These are phyloP conservation scores for Malacoctenus gilli DNA, from an alignment of 2,797 vertebrate genomes.

Conservation along the genomic window DNA sequence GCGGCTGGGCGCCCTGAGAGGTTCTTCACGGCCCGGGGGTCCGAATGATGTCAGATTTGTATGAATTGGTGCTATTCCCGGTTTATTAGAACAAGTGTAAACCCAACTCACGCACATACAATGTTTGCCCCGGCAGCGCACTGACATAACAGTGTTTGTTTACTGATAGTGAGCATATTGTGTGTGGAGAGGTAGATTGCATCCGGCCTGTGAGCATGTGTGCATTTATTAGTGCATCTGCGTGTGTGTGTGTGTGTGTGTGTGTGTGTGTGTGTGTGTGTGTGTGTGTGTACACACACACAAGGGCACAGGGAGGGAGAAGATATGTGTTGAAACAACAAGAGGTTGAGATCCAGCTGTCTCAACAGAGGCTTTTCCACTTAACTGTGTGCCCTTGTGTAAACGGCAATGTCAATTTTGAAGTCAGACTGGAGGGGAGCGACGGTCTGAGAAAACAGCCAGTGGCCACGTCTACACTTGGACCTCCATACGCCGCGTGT, in stretches of 20 bases:
- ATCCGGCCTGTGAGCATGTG: slow-evolving; percentile 24
- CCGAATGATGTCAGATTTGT: slow-evolving; percentile 65
- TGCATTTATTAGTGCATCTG: slow-evolving; percentile 26
- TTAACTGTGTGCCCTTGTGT: slow-evolving; percentile 78
- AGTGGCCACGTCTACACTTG: slow-evolving; percentile 74
- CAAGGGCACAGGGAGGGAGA: slow-evolving; percentile 41
- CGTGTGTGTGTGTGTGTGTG: slow-evolving; percentile 11
- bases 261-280: no score
- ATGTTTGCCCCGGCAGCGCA: slow-evolving; percentile 46
- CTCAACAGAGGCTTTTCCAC: slow-evolving; percentile 80
- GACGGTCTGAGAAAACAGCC: slow-evolving; percentile 51
- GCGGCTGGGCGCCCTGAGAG: slow-evolving; percentile 39
- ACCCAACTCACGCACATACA: slow-evolving; percentile 35
- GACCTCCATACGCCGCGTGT: slow-evolving; percentile 45
- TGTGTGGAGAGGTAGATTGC: slow-evolving; percentile 22
- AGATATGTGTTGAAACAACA: slow-evolving; percentile 75
- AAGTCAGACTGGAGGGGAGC: slow-evolving; percentile 40
- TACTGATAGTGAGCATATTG: slow-evolving; percentile 58
- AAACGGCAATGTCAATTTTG: slow-evolving; percentile 73
- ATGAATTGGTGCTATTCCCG: slow-evolving; percentile 59
- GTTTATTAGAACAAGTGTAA: slow-evolving; percentile 56
- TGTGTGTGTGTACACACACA: no score
- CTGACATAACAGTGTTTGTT: slow-evolving; percentile 63
- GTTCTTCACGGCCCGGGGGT: slow-evolving; percentile 42
- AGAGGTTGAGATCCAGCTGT: slow-evolving; percentile 76